Evolutionary conservation across 1,140 invertebrate genomes (phyloP), one percentile per base, ranked within the genome.

Genomic region (Fopius arisanus): DNA sequence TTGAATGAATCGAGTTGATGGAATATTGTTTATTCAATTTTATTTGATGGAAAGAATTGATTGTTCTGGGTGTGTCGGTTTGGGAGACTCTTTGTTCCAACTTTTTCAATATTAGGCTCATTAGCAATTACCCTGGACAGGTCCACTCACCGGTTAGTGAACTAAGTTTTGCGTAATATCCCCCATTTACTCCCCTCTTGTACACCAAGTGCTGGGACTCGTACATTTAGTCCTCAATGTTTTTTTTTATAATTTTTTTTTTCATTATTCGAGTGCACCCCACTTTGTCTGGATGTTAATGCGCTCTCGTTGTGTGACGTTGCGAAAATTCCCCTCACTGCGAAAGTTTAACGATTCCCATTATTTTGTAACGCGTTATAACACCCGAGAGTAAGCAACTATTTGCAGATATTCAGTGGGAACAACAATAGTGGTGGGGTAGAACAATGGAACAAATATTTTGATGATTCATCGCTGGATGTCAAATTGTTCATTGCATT

Each of bases 331-430:
- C 33, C 31, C 19, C 37, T 26, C 29, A 14, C 33, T 74, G 73
- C 75, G 81, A 83, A 85, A 83, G 79, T 86, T 81, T 80, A 82
- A 83, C 78, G 79, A 82, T 84, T 79, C 80, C 71, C 54, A 80
- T 85, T 81, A 84, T 85, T 84, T 78, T 81, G 79, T 75, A 81
- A 82, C 71, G 69, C 74, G 67, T 78, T 78, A 74, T 72, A 67
- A 31, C 65, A 33, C 23, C 19, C 9, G 9, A 62, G 21, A 51
- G 19, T 28, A n/a, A 33, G 26, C 33, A 37, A 37, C 33, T 62
- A 68, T 67, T 63, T 37, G 19, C 43, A 23, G 23, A 70, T 70
- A 37, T 63, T 31, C 16, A 14, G 40, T 23, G 28, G 48, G 43
- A 48, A 40, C 51, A 68, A 54, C 16, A 26, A 16, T 67, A 23